Evolutionary conservation across 2,113 vertebrate genomes (phyloP), one percentile per base, ranked within the genome.

Genomic region (Sardina pilchardus): DNA sequence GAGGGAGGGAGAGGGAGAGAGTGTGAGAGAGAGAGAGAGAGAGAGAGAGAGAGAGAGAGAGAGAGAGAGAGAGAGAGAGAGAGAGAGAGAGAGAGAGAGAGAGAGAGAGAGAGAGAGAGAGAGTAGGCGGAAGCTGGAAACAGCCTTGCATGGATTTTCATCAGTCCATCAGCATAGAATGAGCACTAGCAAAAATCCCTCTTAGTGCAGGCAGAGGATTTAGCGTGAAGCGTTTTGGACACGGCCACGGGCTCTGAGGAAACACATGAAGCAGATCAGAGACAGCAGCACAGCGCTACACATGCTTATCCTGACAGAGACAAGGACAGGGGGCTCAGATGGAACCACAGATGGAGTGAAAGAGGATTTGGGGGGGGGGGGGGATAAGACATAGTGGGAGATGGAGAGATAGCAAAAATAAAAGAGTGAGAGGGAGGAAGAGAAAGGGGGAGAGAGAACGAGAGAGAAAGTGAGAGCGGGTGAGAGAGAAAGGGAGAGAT

Each of bases 401-500:
- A n/a, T 26, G 34, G 53, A 8, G 84, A 83, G 82, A 56, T 34
- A 17, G 53, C 1, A 24, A 21, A 19, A 56, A 19, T 2, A 19
- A 17, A 19, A 30, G 5, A 71, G 26, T 17, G n/a, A 71, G n/a
- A 34, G 8, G 30, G n/a, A 71, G 63, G 26, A 14, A 71, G 63
- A 12, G 3, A 34, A 12, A 34, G 26, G 6, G n/a, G 8, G 34
- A 34, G 10, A 82, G 21, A 71, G 63, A 43, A 16, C 16, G 36
- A 42, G 21, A 63, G 21, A 63, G 30, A 26, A 34, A 48, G 26
- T 19, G 16, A 34, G 53, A 48, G 17, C n/a, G 43, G 45, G 78
- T 82, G 50, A 81, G 36, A 82, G 53, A 83, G 83, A 50, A 42
- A 83, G 82, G 39, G 48, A 71, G 56, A 43, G 59, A 24, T 85